Evolutionary conservation across 2,113 vertebrate species (phyloP).

Genomic region (Oncorhynchus keta): DNA sequence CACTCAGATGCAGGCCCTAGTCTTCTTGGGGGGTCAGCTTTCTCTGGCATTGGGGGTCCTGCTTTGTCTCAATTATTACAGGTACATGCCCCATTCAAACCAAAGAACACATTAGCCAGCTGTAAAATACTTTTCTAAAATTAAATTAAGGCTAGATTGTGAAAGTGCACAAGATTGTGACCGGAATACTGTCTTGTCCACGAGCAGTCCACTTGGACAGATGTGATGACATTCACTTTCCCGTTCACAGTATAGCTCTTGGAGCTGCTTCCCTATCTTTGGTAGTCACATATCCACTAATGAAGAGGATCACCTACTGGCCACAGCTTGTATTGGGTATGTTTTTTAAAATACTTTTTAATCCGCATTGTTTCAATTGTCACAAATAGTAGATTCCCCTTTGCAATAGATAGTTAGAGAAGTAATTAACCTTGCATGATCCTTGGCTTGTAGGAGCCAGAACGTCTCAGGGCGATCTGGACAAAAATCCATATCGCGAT

Average conservation of each 20-base stretch:
- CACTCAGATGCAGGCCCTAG: slow-evolving; percentile 80
- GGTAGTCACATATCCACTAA: slow-evolving; percentile 88
- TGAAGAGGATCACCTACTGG: slow-evolving; percentile 97
- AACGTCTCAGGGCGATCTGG: too few species aligned
- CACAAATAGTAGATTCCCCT: neutral
- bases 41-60: slow-evolving; percentile 86
- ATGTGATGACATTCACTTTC: neutral
- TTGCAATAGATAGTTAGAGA: neutral
- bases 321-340: slow-evolving; percentile 90
- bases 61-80: slow-evolving; percentile 93
- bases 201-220: neutral
- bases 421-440: too few species aligned
- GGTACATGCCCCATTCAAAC: slow-evolving; percentile 62
- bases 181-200: too few species aligned
- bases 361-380: neutral
- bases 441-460: too few species aligned
- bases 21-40: slow-evolving; percentile 90
- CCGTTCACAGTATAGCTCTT: slow-evolving; percentile 79
- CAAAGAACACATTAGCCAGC: neutral
- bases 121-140: neutral
- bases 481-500: too few species aligned
- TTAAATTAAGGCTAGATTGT: neutral
- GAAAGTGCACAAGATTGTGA: too few species aligned
- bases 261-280: slow-evolving; percentile 87
- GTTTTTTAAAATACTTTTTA: slow-evolving; percentile 9